Base-by-base conservation (phyloP, 1,140 invertebrate species). In the Heliconius himera region DNA sequence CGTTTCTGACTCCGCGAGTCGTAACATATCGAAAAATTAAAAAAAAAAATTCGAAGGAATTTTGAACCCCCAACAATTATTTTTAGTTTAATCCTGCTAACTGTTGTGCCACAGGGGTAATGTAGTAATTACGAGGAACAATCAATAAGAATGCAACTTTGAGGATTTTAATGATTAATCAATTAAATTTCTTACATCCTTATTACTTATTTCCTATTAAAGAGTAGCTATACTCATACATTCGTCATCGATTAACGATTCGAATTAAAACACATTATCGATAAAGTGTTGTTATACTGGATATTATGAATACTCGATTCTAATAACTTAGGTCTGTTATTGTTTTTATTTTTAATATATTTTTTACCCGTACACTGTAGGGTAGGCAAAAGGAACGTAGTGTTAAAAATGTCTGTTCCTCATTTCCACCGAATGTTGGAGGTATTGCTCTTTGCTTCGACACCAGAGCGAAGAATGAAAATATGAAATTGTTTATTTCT, bases 151-250 rank as follows among this genome's bases (percentile, higher is more conserved):
- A 29, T 22, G 11, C 56, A 66, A 11, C 56, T 16, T 66, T 3
- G 56, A 66, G n/a, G 22, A 26, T 66, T 66, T 66, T 66, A 13
- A 26, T 26, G n/a, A 26, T 26, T 26, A 26, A 66, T 66, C 56
- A 26, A 66, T 66, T 66, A 66, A 29, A 66, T 66, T 66, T 66
- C n/a, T 66, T 26, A 66, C 11, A 66, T 66, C 56, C 22, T 66
- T 66, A 66, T 66, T 66, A 66, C 56, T 66, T 66, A 66, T 66
- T 66, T 66, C 56, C 56, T 66, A 16, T 66, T 66, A 66, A n/a
- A n/a, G 56, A 66, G n/a, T 29, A 56, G 20, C 51, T 56, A 9
- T n/a, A 29, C 54, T 66, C 9, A 11, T 66, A 8, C 22, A 8
- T 66, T 66, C n/a, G n/a, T 66, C 56, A 66, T 66, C 22, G 22